phyloP scores from a whole-genome alignment of 2,113 vertebrate species.

The Daubentonia madagascariensis region DNA sequence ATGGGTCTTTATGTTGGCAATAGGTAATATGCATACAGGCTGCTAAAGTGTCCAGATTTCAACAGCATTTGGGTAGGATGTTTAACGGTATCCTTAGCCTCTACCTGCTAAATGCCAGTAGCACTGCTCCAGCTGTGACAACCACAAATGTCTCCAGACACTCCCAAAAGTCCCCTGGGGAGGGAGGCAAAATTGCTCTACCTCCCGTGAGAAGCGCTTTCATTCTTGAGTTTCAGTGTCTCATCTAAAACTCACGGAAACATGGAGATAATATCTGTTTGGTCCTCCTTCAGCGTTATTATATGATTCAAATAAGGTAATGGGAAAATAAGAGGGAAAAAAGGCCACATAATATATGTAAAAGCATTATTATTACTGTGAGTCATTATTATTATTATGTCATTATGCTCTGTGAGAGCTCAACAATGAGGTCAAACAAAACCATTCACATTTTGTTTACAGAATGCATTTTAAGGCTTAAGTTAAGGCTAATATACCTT shows the following conservation, averaged over 20 bases:
- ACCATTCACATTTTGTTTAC: not conserved
- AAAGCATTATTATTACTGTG: conserved; percentile 5
- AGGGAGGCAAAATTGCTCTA: not conserved
- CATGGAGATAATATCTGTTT: not conserved
- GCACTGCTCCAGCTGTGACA: not conserved
- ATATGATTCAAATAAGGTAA: not conserved
- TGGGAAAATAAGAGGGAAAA: not conserved
- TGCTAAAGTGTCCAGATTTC: not conserved
- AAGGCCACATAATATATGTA: not conserved
- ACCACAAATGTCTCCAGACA: conserved; percentile 1
- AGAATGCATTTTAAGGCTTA: not conserved
- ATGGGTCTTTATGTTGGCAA: not conserved
- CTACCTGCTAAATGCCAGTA: not conserved
- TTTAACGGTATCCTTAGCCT: not conserved
- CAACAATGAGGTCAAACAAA: not conserved
- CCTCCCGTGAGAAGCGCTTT: not conserved
- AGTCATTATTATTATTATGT: not conserved
- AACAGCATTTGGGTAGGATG: not conserved
- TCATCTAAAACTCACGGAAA: not conserved
- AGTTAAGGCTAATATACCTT: not conserved
- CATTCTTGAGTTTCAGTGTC: not conserved
- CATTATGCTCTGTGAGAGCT: not conserved
- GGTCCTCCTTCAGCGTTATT: not conserved
- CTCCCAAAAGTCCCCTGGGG: not conserved
- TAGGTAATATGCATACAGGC: not conserved